Conservation (phyloP, 2,797 vertebrate genomes). For the Danio albolineatus region DNA sequence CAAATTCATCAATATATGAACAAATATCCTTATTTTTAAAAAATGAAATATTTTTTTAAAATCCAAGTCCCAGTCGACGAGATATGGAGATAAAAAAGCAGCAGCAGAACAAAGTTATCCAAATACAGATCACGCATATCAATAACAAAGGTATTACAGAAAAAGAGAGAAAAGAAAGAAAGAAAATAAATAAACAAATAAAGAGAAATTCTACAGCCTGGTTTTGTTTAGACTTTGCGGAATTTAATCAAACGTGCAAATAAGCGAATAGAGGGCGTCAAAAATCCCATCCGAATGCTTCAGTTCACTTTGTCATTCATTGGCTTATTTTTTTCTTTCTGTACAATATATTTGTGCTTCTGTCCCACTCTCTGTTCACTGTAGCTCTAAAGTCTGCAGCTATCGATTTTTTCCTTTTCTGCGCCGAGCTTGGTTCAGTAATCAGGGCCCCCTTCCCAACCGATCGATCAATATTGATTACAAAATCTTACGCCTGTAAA, state of each 20-base stretch:
- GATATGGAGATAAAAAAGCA: too few species aligned
- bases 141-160: too few species aligned
- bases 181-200: not conserved
- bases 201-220: not conserved
- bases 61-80: too few species aligned
- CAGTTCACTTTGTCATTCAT: slow-evolving; percentile 21
- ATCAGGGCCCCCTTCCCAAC: slow-evolving; percentile 85
- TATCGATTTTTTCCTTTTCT: slow-evolving; percentile 83
- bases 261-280: not conserved
- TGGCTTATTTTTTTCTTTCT: slow-evolving; percentile 15
- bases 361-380: slow-evolving; percentile 77
- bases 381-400: slow-evolving; percentile 86
- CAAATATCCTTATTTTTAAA: too few species aligned
- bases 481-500: slow-evolving; percentile 83
- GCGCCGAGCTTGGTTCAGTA: slow-evolving; percentile 84
- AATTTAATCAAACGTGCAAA: not conserved
- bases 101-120: not conserved
- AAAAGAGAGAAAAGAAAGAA: not conserved
- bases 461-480: slow-evolving; percentile 85
- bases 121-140: too few species aligned
- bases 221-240: not conserved
- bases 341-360: slow-evolving; percentile 65
- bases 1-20: not conserved
- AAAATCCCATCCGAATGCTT: not conserved
- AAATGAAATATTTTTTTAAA: too few species aligned